Base-by-base conservation (phyloP, 92 coral and sea anemone genomes). In the Zoanthus sansibaricus region DNA sequence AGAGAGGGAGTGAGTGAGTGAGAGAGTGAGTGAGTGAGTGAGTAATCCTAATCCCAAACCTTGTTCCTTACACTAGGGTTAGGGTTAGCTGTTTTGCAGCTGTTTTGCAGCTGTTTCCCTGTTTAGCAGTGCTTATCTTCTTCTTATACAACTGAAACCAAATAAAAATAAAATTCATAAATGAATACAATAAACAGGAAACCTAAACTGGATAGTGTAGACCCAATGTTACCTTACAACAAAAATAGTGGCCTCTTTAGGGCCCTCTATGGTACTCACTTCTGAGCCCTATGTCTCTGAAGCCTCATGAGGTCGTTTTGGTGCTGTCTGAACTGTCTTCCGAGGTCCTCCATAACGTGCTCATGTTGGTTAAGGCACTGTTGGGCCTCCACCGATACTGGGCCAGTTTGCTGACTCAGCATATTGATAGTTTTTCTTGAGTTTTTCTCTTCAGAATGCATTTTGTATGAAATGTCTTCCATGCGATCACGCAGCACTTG, bases 401-500 rank as follows among this genome's bases (percentile, higher is more conserved):
- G 93, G 2, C 94, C 95, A 12, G 87, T 88, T 76, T 88, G 90
- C 79, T 87, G 93, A 79, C 87, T 93, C 82, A 94, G 83, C 78
- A 82, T 79, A 48, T 70, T 92, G 88, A 94, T 91, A 3, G 96
- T 85, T 59, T 87, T 92, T 59, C 96, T 93, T 56, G 95, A 92
- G 68, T 88, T 91, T 76, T 85, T 78, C 47, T 95, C 98, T 69
- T 97, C 96, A 59, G 89, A 86, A 32, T 96, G 96, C 94, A 97
- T 95, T 85, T 89, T 92, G 89, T 86, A 83, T 33, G 99, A 97
- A 70, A 97, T 93, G 68, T 92, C 93, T 42, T 97, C 90, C 86
- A 97, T 97, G 14, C 93, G 95, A 75, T 97, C 99, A 25, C 99
- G 96, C 42, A 97, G 91, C 56, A 93, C 99, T 93, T 97, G 99